A percentile compares a stretch with the other conserved stretches of the same genome.
phyloP scores from a whole-genome alignment of 37 sponge, comb jelly and placozoan genomes.

The Axinella damicornis region DNA sequence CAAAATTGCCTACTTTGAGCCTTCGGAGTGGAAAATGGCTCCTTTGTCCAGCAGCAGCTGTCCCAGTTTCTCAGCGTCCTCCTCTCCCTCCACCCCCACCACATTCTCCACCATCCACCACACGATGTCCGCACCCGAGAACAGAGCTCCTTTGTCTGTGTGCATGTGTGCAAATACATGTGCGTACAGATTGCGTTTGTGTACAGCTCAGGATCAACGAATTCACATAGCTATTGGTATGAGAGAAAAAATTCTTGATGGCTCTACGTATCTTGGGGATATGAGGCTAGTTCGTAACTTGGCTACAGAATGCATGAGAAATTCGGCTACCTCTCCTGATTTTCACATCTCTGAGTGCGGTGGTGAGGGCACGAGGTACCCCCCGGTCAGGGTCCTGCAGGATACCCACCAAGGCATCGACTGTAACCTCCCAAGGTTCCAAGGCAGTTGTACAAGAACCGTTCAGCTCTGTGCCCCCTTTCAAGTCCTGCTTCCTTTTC shows the following conservation, averaged over 20 bases:
- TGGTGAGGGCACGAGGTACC: slow-evolving; percentile 43
- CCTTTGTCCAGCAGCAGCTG: slow-evolving; percentile 76
- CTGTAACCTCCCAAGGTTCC: slow-evolving; percentile 17
- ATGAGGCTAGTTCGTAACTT: not conserved
- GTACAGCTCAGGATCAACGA: too few species aligned
- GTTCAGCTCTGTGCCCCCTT: not conserved
- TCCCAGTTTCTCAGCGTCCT: slow-evolving; percentile 71
- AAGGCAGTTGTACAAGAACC: not conserved
- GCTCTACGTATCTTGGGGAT: not conserved
- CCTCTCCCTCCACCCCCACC: slow-evolving; percentile 54
- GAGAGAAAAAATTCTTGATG: too few species aligned
- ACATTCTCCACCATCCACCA: slow-evolving; percentile 71
- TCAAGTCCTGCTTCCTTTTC: too few species aligned
- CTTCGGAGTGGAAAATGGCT: slow-evolving; percentile 82
- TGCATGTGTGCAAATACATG: too few species aligned
- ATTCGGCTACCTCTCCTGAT: slow-evolving; percentile 57
- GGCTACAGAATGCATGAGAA: too few species aligned
- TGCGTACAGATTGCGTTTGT: too few species aligned
- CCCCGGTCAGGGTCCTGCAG: slow-evolving; percentile 85
- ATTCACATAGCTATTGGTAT: too few species aligned
- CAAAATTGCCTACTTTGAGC: slow-evolving; percentile 73
- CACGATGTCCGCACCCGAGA: slow-evolving; percentile 75
- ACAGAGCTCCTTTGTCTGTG: slow-evolving; percentile 71
- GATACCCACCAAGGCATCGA: slow-evolving; percentile 61
- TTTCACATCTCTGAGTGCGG: slow-evolving; percentile 40